These are phyloP conservation scores for Portevinia maculata DNA, from an alignment of 2,888 invertebrate species.

Conservation along the genomic window DNA sequence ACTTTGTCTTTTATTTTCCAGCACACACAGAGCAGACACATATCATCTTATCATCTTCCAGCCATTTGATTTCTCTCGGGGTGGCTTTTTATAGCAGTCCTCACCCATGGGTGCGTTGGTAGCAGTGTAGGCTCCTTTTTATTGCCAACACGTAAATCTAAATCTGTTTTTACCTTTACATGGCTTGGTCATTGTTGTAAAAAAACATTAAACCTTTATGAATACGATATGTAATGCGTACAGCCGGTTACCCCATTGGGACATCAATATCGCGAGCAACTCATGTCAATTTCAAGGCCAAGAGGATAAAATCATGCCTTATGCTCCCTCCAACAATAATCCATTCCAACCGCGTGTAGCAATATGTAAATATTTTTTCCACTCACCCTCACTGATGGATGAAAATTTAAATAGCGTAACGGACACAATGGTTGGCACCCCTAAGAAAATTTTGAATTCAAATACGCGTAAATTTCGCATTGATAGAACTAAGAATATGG, in stretches of 20 bases:
- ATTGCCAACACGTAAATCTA: slow-evolving; percentile 32
- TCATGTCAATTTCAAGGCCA: slow-evolving; percentile 40
- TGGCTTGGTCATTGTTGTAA: slow-evolving; percentile 25
- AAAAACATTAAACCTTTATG: slow-evolving; percentile 14
- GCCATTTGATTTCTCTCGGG: too few relatives aligned
- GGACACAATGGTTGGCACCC: too few relatives aligned
- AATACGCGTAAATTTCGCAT: too few relatives aligned
- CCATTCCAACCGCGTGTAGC: not conserved
- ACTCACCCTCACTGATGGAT: too few relatives aligned
- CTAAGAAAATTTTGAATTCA: too few relatives aligned
- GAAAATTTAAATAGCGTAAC: too few relatives aligned
- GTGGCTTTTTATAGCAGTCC: not conserved
- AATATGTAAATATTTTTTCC: too few relatives aligned
- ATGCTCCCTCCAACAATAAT: slow-evolving; percentile 26
- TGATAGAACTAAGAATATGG: too few relatives aligned
- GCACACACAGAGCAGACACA: too few relatives aligned
- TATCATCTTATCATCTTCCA: too few relatives aligned
- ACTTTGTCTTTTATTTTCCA: too few relatives aligned
- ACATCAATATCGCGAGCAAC: slow-evolving; percentile 6
- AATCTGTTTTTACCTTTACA: slow-evolving; percentile 28
- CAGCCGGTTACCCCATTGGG: slow-evolving; percentile 13
- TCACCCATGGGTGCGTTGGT: not conserved
- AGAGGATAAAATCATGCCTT: slow-evolving; percentile 19
- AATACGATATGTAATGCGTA: not conserved
- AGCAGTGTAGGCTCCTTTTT: not conserved